Evolutionary conservation across 2,113 vertebrate species (phyloP).

Genomic region (Arizona elegans): DNA sequence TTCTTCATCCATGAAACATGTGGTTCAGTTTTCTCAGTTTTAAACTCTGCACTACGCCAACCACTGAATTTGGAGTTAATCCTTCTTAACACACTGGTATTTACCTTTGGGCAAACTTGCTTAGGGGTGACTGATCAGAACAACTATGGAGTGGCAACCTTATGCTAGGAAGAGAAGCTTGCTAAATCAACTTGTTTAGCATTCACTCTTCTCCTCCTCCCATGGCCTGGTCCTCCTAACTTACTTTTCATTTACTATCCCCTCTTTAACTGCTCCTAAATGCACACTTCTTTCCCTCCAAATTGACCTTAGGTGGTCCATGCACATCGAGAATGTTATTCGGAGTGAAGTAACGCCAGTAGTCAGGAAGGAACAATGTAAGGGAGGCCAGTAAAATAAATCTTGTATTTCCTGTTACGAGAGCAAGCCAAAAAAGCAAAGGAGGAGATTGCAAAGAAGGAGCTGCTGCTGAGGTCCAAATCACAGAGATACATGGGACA

Average conservation of each 20-base stretch:
- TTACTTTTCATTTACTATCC: background rate
- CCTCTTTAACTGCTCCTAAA: conserved; percentile 13
- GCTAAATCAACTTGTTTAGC: background rate
- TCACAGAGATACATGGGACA: conserved; percentile 48
- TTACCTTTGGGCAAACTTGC: background rate
- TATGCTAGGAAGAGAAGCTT: background rate
- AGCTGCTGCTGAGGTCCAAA: conserved; percentile 49
- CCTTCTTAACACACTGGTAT: background rate
- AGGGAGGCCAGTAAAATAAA: conserved; percentile 81
- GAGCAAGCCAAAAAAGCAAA: conserved; percentile 72
- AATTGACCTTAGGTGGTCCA: conserved; percentile 63
- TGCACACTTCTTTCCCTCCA: conserved; percentile 55
- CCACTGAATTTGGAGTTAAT: background rate
- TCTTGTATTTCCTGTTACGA: conserved; percentile 78
- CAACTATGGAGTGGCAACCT: background rate
- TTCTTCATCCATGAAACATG: background rate
- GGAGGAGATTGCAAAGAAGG: conserved; percentile 74
- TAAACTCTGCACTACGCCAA: background rate
- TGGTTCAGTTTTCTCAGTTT: background rate
- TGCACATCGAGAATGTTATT: conserved; percentile 68
- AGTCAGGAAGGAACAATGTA: conserved; percentile 79
- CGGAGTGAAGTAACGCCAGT: conserved; percentile 75
- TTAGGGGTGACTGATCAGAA: background rate
- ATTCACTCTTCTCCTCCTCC: background rate
- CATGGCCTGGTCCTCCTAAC: background rate